Conservation (phyloP, 1,140 invertebrate species). For the Calycopis cecrops region DNA sequence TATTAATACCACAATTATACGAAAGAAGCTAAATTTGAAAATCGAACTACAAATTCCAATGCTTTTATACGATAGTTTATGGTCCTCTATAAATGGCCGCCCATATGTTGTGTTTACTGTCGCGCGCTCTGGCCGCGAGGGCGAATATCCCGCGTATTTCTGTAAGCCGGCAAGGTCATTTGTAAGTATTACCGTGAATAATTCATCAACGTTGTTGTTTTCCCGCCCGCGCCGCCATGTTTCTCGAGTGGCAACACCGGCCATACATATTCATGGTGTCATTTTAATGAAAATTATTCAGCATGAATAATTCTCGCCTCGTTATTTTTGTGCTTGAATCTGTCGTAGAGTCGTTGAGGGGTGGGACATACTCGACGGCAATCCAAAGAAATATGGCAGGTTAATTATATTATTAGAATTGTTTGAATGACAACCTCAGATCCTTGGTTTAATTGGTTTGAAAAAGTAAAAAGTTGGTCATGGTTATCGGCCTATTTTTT, state of each 20-base stretch:
- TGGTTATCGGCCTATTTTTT: too few species aligned
- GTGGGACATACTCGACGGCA: too few species aligned
- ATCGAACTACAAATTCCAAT: conserved; percentile 14
- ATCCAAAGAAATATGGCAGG: too few species aligned
- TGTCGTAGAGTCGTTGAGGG: background rate
- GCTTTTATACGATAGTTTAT: conserved; percentile 15
- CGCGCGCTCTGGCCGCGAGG: conserved; percentile 22
- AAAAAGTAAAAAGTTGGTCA: too few species aligned
- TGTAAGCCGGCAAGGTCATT: conserved; percentile 28
- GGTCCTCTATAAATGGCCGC: conserved; percentile 26
- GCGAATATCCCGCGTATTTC: conserved; percentile 18
- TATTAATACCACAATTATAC: too few species aligned
- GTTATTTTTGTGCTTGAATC: conserved; percentile 9
- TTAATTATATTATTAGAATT: too few species aligned
- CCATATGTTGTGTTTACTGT: conserved; percentile 40
- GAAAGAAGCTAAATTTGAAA: conserved; percentile 14
- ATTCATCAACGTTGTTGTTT: conserved; percentile 43
- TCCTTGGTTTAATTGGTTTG: too few species aligned
- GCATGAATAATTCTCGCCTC: conserved; percentile 30
- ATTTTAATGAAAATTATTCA: conserved; percentile 16
- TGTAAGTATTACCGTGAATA: conserved; percentile 29
- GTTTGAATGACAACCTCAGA: too few species aligned
- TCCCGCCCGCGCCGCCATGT: conserved; percentile 35
- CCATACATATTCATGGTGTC: conserved; percentile 25
- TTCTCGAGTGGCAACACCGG: conserved; percentile 30